These are phyloP conservation scores for Pseudococcus viburni DNA, from an alignment of 2,888 invertebrate genomes.

Conservation along the genomic window DNA sequence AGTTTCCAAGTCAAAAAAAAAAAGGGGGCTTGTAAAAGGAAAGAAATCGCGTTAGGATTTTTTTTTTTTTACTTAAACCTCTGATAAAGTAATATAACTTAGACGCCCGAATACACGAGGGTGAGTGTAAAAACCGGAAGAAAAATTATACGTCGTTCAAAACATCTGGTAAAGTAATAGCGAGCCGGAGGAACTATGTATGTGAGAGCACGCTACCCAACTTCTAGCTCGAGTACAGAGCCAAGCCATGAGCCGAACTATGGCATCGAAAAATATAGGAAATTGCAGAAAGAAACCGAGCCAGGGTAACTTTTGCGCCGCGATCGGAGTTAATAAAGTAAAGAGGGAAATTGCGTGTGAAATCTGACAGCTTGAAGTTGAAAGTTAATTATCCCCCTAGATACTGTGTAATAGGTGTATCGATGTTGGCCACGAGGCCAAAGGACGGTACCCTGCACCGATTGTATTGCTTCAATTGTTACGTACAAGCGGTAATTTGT, in stretches of 20 bases:
- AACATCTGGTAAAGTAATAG: conserved; percentile 61
- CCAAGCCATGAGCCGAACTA: not conserved
- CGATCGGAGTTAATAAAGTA: conserved; percentile 64
- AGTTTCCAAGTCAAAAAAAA: not conserved
- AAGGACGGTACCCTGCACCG: conserved; percentile 33
- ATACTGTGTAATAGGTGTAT: not conserved
- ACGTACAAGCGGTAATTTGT: conserved; percentile 57
- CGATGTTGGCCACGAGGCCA: conserved; percentile 13
- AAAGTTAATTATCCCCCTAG: conserved; percentile 59
- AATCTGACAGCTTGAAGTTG: conserved; percentile 64
- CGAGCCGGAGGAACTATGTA: not conserved
- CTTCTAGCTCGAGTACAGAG: not conserved
- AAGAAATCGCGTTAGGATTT: not conserved
- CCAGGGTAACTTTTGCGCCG: conserved; percentile 41
- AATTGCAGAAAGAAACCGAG: conserved; percentile 60
- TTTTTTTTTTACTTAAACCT: conserved; percentile 7
- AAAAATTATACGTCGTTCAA: conserved; percentile 65
- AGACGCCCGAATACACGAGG: not conserved
- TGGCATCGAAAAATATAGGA: conserved; percentile 53
- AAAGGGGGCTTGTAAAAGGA: not conserved
- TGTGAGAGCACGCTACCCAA: conserved; percentile 9
- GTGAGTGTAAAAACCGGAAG: conserved; percentile 23
- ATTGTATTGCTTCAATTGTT: conserved; percentile 44
- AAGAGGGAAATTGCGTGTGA: conserved; percentile 65
- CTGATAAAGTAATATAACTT: conserved; percentile 59